Base-by-base conservation (phyloP, 1,140 invertebrate species). In the Brachionus koreanus region DNA sequence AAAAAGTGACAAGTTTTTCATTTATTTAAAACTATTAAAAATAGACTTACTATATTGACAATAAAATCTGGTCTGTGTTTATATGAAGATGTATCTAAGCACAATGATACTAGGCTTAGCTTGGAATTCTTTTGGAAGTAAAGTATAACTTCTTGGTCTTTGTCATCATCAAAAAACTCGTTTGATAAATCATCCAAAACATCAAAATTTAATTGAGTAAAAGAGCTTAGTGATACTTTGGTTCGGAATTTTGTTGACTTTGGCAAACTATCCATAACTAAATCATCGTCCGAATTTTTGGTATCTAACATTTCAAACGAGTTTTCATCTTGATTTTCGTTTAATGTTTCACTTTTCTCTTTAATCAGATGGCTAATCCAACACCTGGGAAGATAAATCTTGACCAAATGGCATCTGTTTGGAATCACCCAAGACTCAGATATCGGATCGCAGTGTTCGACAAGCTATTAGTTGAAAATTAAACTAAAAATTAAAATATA, bases 51-150 rank as follows among this genome's bases (percentile, higher is more conserved):
- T 25, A 79, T 63, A n/a, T 52, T 39, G 10, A 61, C 35, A 16
- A 61, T 37, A 19, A 61, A 42, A 29, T 79, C 76, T 16, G 12
- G n/a, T 61, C n/a, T 33, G 29, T 29, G 39, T 35, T 37, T 16
- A 61, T 79, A 49, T 29, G 25, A 61, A 3, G 10, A 5, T 19
- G 76, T 43, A 5, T 79, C 49, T 37, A 61, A 79, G 12, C 39
- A 74, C 49, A 79, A 9, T n/a, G 57, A 42, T 13, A 42, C 29
- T 65, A 79, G 13, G 23, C 35, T 79, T 37, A 79, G 29, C 35
- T 43, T 57, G 7, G 76, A 79, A 65, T 79, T 79, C 61, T 43
- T 57, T 43, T 79, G 76, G 5, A 79, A 4, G 29, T 79, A 79
- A 42, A 79, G 19, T 12, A 9, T 12, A 37, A 79, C 13, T 37